Evolutionary conservation across 1,140 invertebrate species (phyloP), one percentile per base, ranked within the genome.

Genomic region (Laupala kohalensis): DNA sequence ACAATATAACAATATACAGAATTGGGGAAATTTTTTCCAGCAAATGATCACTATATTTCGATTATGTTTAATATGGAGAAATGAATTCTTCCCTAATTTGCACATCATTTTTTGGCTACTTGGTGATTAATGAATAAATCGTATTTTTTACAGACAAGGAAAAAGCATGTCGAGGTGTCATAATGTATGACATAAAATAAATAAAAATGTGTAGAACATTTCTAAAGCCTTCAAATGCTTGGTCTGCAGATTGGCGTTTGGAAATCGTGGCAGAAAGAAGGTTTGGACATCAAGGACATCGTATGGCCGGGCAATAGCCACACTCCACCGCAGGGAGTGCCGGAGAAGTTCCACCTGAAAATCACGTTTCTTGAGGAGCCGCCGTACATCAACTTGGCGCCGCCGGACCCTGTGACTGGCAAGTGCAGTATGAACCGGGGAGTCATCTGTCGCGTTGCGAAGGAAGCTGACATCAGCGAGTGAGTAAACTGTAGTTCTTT

Each of bases 261-360:
- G 84, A 81, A 82, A 53, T 79, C 80, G 4, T 88, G 84, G 81
- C 80, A 81, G 29, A 76, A 81, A 29, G 72, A 73, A 37, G 72
- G 72, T 0, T 76, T 88, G 24, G 81, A 84, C 70, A 88, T 89
- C 75, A 83, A 86, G 71, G 88, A 89, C 76, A 87, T 89, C 26
- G 83, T 86, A 13, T 89, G 88, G 88, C 88, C 88, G 0, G 88
- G 86, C 4, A 81, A 83, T 64, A 78, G 79, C 25, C 82, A 85
- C 64, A 83, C 82, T 24, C 87, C 88, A 3, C 88, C 88, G 5
- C 80, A 83, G 67, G 88, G 87, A 5, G 84, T 83, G 24, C 88
- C 88, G 0, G 86, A 87, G 67, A 86, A 85, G 74, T 87, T 86
- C 70, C 84, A 87, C 74, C 75, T 89, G 9, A 83, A 83, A 75